Evolutionary conservation across 2,888 invertebrate genomes (phyloP).

Genomic region (Pyrocoelia pectoralis): DNA sequence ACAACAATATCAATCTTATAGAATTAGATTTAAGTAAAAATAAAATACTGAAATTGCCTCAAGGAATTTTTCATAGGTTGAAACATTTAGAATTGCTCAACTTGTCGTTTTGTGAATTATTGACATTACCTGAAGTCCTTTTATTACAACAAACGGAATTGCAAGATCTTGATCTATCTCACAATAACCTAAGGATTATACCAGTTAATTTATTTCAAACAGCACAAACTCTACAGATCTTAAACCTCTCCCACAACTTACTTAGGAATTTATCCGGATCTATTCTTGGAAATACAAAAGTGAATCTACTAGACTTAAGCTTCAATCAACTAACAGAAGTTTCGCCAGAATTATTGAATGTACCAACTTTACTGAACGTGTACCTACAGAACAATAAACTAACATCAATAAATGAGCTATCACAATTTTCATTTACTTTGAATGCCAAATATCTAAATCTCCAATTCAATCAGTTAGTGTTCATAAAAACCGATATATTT

Average conservation of each 20-base stretch:
- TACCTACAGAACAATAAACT: constrained; percentile 39
- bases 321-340: constrained; percentile 12
- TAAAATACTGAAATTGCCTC: constrained; percentile 16
- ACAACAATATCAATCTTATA: constrained; percentile 1
- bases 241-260: constrained; percentile 40
- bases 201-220: constrained; percentile 31
- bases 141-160: constrained; percentile 36
- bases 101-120: constrained; percentile 34
- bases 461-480: constrained; percentile 38
- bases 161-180: constrained; percentile 36
- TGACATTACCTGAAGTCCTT: constrained; percentile 25
- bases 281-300: constrained; percentile 12
- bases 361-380: constrained; percentile 33
- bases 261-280: constrained; percentile 28
- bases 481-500: constrained; percentile 36
- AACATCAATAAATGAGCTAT: constrained; percentile 29
- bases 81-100: constrained; percentile 22
- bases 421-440: constrained; percentile 28
- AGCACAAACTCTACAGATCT: constrained; percentile 28
- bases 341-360: constrained; percentile 29
- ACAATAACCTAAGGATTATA: constrained; percentile 34
- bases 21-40: constrained; percentile 23
- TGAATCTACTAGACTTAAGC: not conserved
- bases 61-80: constrained; percentile 20
- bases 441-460: constrained; percentile 38